A percentile compares a stretch with the other conserved stretches of the same genome.
Conservation (phyloP, 2,797 vertebrate genomes). For the Alouatta caraya region DNA sequence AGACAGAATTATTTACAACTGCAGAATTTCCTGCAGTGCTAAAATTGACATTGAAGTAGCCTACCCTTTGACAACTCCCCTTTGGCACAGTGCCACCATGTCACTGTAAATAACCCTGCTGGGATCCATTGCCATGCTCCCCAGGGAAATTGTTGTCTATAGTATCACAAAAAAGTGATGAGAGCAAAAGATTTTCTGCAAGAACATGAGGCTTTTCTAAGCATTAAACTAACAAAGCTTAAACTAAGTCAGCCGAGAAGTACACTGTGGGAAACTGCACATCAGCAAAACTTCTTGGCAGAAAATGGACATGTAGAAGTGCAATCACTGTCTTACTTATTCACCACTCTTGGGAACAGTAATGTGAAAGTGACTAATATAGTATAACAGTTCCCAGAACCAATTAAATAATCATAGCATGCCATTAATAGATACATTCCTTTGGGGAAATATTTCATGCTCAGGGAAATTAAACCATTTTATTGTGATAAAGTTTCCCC, state of each 20-base stretch:
- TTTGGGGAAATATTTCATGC: slow-evolving; percentile 43
- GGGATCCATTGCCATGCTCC: slow-evolving; percentile 54
- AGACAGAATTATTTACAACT: slow-evolving; percentile 42
- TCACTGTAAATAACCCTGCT: slow-evolving; percentile 62
- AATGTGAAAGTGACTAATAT: slow-evolving; percentile 63
- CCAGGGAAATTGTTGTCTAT: slow-evolving; percentile 48
- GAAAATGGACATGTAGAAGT: slow-evolving; percentile 37
- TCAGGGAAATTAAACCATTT: slow-evolving; percentile 57
- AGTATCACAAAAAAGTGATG: slow-evolving; percentile 47
- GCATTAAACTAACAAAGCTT: slow-evolving; percentile 54
- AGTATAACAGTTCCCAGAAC: slow-evolving; percentile 49
- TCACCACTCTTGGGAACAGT: slow-evolving; percentile 37
- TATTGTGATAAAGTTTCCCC: slow-evolving; percentile 35
- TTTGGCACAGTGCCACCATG: slow-evolving; percentile 28
- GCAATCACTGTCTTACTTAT: slow-evolving; percentile 25
- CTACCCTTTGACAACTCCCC: background rate
- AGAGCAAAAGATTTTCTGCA: slow-evolving; percentile 52
- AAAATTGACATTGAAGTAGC: slow-evolving; percentile 35
- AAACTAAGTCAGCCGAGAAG: background rate
- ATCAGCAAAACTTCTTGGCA: slow-evolving; percentile 53
- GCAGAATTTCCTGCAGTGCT: background rate
- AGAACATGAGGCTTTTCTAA: slow-evolving; percentile 50
- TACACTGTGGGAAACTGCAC: slow-evolving; percentile 38
- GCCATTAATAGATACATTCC: slow-evolving; percentile 65
- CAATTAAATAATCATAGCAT: slow-evolving; percentile 63